Evolutionary conservation across 2,888 invertebrate genomes (phyloP), one percentile per base, ranked within the genome.

Genomic region (Lampropteryx suffumata): DNA sequence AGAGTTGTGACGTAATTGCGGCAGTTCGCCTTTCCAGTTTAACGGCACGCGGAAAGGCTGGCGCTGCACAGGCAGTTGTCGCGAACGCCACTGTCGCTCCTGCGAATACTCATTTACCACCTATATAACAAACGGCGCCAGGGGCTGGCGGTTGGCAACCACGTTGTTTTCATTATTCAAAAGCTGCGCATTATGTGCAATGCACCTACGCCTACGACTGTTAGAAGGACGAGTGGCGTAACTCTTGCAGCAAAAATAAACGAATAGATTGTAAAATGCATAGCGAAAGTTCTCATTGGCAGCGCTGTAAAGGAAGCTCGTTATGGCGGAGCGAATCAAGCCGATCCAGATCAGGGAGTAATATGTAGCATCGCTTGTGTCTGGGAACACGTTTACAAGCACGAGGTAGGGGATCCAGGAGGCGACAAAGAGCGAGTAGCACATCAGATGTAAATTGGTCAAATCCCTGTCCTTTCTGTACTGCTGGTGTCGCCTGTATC

Each of bases 221-320:
- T 93, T 92, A 62, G 93, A 93, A 1, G 94, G 92, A 14, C 93
- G 93, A 3, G 94, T 17, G 1, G 65, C 62, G 6, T 10, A 5
- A 3, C 93, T 95, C 76, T 95, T 96, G 82, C 95, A 96, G 73
- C 94, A 95, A 70, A 95, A 95, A 68, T 96, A 96, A 69, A 94
- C 94, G 71, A 95, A 96, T 6, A 96, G 82, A 68, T 94, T 93
- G 9, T 93, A 86, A 73, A 94, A 96, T 4, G 95, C 94, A 50
- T 91, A 92, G 28, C 95, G 91, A 70, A 95, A 95, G 69, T 93
- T 93, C 6, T 90, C 84, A 69, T 95, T 94, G n/a, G 93, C 81
- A 3, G 92, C 79, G 65, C 93, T 92, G 71, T 82, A 87, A 0
- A 95, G 71, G 13, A 93, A 86, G 61, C 93, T 93, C 56, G 94